These are phyloP conservation scores for Zalophus californianus DNA, from an alignment of 2,797 vertebrate genomes.

Conservation along the genomic window DNA sequence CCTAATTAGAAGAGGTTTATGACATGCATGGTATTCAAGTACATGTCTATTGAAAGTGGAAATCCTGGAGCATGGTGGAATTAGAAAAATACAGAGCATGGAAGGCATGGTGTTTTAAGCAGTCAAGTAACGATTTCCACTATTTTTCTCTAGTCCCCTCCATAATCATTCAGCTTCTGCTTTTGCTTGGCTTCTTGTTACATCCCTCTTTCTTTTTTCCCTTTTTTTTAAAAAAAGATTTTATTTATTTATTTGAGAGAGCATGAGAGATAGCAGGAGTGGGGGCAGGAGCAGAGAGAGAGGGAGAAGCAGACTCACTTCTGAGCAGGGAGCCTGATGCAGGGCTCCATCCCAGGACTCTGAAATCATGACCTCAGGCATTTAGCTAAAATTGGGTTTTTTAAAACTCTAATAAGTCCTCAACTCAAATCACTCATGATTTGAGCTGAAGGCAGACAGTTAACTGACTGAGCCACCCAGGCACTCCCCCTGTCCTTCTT, in stretches of 20 bases:
- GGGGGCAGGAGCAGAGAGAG: not conserved
- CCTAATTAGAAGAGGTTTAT: not conserved
- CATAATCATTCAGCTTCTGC: rapidly evolving
- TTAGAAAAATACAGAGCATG: not conserved
- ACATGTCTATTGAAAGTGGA: rapidly evolving
- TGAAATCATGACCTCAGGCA: not conserved
- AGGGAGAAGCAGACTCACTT: not conserved
- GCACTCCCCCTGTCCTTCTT: rapidly evolving
- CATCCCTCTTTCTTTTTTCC: not conserved
- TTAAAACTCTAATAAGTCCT: too few relatives aligned
- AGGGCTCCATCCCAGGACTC: not conserved
- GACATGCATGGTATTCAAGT: not conserved
- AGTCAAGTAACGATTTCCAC: not conserved
- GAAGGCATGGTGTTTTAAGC: not conserved
- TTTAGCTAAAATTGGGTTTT: too few relatives aligned
- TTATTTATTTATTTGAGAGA: not conserved
- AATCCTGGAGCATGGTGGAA: not conserved
- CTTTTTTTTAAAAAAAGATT: not conserved
- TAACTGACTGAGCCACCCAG: not conserved
- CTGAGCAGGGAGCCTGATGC: not conserved
- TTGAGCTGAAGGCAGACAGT: not conserved
- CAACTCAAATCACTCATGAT: too few relatives aligned
- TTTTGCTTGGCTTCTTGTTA: not conserved
- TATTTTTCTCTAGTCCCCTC: not conserved
- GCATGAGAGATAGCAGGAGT: not conserved